These are phyloP conservation scores for Hoplias malabaricus DNA, from an alignment of 2,113 vertebrate species.

Conservation along the genomic window DNA sequence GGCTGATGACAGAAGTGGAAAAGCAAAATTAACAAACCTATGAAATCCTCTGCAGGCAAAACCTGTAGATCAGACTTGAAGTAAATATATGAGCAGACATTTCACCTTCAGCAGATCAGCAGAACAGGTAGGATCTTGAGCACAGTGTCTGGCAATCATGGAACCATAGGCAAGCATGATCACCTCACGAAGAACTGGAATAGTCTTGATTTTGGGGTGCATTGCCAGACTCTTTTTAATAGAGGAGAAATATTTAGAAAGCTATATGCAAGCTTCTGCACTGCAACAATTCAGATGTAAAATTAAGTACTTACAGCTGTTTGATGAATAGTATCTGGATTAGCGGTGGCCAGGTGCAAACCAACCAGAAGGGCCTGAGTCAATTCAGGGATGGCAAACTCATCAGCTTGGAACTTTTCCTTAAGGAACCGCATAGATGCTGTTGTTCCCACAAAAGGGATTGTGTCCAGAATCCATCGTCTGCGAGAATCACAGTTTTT, in stretches of 20 bases:
- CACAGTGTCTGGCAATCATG: constrained; percentile 75
- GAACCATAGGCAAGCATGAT: constrained; percentile 74
- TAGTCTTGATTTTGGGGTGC: constrained; percentile 61
- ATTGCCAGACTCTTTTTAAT: constrained; percentile 66
- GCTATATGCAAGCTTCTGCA: neutral
- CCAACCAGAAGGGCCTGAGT: constrained; percentile 66
- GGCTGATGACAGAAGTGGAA: constrained; percentile 64
- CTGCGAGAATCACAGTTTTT: constrained; percentile 56
- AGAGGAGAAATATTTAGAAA: neutral
- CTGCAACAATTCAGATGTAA: neutral
- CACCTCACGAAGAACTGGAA: constrained; percentile 65
- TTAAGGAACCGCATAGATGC: constrained; percentile 73
- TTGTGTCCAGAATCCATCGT: constrained; percentile 73
- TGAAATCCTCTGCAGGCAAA: neutral
- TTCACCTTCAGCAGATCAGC: constrained; percentile 66
- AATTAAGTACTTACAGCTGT: constrained; percentile 60
- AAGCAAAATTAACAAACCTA: neutral
- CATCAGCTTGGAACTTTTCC: constrained; percentile 67
- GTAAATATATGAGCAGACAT: neutral
- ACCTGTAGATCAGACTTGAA: neutral
- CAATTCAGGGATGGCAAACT: constrained; percentile 68
- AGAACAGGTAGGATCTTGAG: constrained; percentile 56
- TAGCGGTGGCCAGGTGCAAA: constrained; percentile 71
- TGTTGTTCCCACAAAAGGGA: constrained; percentile 69
- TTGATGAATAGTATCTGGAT: constrained; percentile 68